Conservation (phyloP, 2,888 invertebrate genomes). For the Agapostemon virescens region DNA sequence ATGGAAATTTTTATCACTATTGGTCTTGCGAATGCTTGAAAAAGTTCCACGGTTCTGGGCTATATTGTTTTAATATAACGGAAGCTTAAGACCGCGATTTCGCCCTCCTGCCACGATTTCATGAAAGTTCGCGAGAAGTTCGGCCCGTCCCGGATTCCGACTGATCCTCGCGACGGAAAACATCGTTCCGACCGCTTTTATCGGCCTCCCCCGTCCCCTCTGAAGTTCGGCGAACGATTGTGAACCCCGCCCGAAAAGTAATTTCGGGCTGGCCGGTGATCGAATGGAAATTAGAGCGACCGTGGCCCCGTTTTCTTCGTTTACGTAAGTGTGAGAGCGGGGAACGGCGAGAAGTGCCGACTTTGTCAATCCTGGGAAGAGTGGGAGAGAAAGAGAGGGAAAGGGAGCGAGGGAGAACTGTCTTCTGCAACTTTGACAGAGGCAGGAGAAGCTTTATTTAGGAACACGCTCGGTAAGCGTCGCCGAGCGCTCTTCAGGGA, state of each 20-base stretch:
- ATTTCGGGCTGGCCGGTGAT: neutral
- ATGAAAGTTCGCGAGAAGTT: conserved; percentile 1
- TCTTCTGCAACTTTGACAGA: conserved; percentile 36
- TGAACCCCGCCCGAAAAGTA: conserved; percentile 3
- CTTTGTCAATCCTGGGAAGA: neutral
- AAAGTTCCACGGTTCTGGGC: neutral
- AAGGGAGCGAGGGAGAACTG: conserved; percentile 10
- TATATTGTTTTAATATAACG: conserved; percentile 15
- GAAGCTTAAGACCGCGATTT: conserved; percentile 1
- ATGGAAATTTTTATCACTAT: conserved; percentile 6
- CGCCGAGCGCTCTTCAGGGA: conserved; percentile 37
- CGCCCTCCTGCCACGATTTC: neutral
- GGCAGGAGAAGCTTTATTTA: conserved; percentile 45
- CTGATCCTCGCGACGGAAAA: neutral
- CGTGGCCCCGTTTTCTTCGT: conserved; percentile 17
- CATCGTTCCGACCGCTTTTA: conserved; percentile 7
- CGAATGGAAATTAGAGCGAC: conserved; percentile 22
- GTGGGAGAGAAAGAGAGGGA: neutral
- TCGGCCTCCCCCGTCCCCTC: neutral
- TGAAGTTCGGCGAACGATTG: neutral
- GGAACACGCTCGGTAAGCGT: conserved; percentile 46
- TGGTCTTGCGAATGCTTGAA: conserved; percentile 1
- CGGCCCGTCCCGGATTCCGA: neutral
- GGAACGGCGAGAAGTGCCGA: conserved; percentile 12
- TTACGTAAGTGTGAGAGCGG: neutral